Evolutionary conservation across 1,140 invertebrate species (phyloP).

Genomic region (Habropoda laboriosa): DNA sequence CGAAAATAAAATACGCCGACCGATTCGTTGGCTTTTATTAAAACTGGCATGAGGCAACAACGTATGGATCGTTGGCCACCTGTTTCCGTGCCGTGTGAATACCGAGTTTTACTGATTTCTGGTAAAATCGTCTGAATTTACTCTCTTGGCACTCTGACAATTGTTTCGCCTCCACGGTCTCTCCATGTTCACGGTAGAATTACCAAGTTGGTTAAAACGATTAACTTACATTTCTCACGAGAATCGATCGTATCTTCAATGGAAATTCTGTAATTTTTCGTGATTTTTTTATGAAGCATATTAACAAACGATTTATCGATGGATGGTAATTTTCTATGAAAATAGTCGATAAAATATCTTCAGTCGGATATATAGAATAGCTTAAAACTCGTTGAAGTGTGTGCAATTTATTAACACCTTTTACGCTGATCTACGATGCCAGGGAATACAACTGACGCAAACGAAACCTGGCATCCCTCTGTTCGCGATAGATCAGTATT

Average conservation of each 20-base stretch:
- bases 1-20: conserved; percentile 66
- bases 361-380: no score
- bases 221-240: no score
- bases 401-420: conserved; percentile 27
- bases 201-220: no score
- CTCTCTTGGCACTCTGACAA: conserved; percentile 33
- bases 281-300: no score
- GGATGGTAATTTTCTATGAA: no score
- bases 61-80: conserved; percentile 38
- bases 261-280: no score
- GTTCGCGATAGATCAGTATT: conserved; percentile 72
- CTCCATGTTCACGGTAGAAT: neutral
- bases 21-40: conserved; percentile 59
- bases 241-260: no score
- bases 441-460: conserved; percentile 65
- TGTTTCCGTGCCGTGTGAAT: conserved; percentile 46
- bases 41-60: conserved; percentile 50
- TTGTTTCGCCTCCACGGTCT: neutral
- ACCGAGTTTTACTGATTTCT: conserved; percentile 34
- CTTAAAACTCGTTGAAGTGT: no score
- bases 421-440: conserved; percentile 35
- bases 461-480: conserved; percentile 59
- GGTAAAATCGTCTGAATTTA: conserved; percentile 17
- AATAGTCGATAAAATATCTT: no score
- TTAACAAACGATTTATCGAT: no score